Evolutionary conservation across 2,113 vertebrate genomes (phyloP).

Genomic region (Colius striatus): DNA sequence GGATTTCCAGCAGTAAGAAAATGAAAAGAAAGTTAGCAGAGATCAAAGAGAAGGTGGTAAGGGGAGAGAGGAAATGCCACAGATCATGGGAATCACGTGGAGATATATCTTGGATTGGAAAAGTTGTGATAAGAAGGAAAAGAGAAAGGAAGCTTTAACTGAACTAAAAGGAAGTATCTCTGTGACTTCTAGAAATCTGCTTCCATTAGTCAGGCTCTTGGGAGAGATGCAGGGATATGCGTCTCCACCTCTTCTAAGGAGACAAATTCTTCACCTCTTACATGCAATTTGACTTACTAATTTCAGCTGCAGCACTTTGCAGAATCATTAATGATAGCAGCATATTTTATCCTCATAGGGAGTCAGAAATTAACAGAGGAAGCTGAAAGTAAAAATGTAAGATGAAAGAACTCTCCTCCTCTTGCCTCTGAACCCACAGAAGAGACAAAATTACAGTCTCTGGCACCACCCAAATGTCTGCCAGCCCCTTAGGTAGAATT

Average conservation of each 20-base stretch:
- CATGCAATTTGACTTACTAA: neutral
- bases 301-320: neutral
- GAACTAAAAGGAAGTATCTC: neutral
- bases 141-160: neutral
- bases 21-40: neutral
- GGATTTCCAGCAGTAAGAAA: conserved; percentile 7
- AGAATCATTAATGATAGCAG: neutral
- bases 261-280: neutral
- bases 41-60: neutral
- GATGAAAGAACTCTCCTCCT: neutral
- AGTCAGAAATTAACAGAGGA: neutral
- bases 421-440: neutral
- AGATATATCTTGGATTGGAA: neutral
- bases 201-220: neutral
- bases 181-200: neutral
- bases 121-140: neutral
- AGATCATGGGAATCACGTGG: neutral
- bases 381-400: conserved; percentile 1
- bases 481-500: neutral
- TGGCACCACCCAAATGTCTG: conserved; percentile 10
- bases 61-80: neutral
- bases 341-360: neutral
- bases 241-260: neutral
- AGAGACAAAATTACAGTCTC: neutral
- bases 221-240: neutral